These are phyloP conservation scores for Fringilla coelebs DNA, from an alignment of 2,797 vertebrate genomes.

Conservation along the genomic window DNA sequence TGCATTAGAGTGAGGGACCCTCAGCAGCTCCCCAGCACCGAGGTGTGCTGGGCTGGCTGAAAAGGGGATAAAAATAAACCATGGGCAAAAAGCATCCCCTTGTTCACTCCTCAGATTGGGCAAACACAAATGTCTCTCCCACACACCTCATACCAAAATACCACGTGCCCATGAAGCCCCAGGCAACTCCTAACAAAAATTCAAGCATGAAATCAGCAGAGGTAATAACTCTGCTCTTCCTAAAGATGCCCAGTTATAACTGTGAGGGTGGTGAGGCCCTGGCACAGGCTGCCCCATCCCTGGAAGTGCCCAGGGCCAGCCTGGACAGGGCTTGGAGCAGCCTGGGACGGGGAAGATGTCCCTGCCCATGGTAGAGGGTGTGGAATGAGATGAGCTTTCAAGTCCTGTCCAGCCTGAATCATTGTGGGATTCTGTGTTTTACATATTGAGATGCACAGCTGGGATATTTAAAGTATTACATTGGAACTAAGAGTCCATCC, in stretches of 20 bases:
- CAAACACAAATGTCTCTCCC: background rate
- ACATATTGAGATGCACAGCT: background rate
- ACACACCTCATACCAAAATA: background rate
- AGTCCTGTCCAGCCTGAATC: background rate
- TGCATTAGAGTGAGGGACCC: background rate
- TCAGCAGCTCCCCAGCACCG: background rate
- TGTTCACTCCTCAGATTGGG: background rate
- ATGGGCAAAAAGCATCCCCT: background rate
- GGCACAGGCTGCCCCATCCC: background rate
- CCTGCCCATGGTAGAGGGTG: background rate
- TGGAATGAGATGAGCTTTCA: background rate
- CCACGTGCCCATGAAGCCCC: rapidly evolving
- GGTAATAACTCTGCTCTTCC: background rate
- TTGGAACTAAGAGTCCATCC: background rate
- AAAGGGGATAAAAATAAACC: background rate
- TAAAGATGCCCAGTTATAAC: rapidly evolving
- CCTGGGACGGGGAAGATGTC: background rate
- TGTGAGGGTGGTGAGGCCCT: background rate
- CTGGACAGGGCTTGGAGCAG: background rate
- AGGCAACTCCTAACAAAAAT: background rate
- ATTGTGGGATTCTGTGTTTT: background rate
- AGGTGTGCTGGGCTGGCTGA: background rate
- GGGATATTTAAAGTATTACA: background rate
- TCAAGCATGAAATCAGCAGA: background rate
- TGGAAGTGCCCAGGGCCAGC: background rate